Base-by-base conservation (phyloP, 2,888 invertebrate genomes). In the Unio delphinus region DNA sequence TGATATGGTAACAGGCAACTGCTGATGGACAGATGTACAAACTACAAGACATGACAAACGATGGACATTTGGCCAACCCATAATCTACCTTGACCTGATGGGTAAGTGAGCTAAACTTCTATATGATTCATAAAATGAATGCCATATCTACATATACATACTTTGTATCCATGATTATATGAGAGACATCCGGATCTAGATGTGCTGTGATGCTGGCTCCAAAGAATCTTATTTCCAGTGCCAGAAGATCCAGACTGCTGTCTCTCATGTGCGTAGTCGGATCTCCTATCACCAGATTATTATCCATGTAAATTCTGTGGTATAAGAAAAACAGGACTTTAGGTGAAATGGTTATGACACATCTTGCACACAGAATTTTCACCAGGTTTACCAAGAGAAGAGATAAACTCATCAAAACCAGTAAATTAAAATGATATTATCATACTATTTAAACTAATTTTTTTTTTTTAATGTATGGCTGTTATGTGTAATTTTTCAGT, bases 161-260 rank as follows among this genome's bases (percentile, higher is more conserved):
- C 86, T 74, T 82, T 60, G 76, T 76, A 68, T 88, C 83, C 8
- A 90, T 79, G 64, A 90, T 76, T 6, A 90, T 88, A 80, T 90
- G 90, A 0, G 90, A 88, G 5, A 89, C 87, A 55, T 81, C 72
- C 8, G 83, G 69, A 69, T 88, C 84, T 34, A 91, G 76, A 45
- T 59, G 72, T 6, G 79, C 75, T 6, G 84, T 68, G 54, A 90
- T 68, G 23, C 78, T 80, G 34, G 90, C 91, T 26, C 91, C 91
- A 79, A 90, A 87, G 80, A 90, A 89, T 61, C 87, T 78, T 68
- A 91, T 83, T 74, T 91, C 88, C 45, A 89, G 67, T 45, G 85
- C 87, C 28, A 85, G 77, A 18, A 89, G 75, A 23, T 89, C 88
- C 64, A 90, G 82, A 18, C 76, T 80, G 64, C 83, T 81, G 69